Base-by-base conservation (phyloP, 2,113 vertebrate genomes). In the Archilochus colubris region DNA sequence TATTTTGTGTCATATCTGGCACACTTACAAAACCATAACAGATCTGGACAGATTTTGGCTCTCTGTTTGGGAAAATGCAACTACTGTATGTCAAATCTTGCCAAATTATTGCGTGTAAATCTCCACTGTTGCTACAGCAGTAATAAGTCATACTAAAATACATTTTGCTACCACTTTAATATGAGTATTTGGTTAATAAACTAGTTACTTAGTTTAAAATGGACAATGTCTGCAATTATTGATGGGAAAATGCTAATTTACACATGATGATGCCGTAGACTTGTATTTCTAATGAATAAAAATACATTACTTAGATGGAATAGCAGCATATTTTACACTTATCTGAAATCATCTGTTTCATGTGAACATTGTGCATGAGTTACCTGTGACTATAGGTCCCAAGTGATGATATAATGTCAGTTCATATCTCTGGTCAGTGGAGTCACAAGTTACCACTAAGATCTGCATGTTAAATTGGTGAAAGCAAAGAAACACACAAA, bases 41-140 rank as follows among this genome's bases (percentile, higher is more conserved):
- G 84, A 89, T 91, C 68, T 94, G 93, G 68, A 91, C 94, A 95
- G 85, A 86, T 94, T 94, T 94, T 97, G 82, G 57, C 72, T 94
- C 82, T 95, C 95, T 94, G 84, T 91, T 95, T 94, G 94, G 95
- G 94, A 95, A 94, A 97, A 97, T 89, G 17, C 81, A 84, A 91
- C 94, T 95, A 95, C 94, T 91, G 94, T 94, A 74, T 94, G 91
- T 94, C 85, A 90, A 67, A 93, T 81, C 68, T 91, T 96, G 82
- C 93, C 85, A 95, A 94, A 95, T 94, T 80, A 62, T 59, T 89
- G 64, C 24, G 80, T 83, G 86, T 74, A 90, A 94, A 90, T 91
- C 57, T 38, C 36, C 48, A 19, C 30, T 78, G 31, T 57, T 78
- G 21, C 82, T 86, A 31, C 40, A 61, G 27, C 70, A 31, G 63